Evolutionary conservation across 1,140 invertebrate genomes (phyloP).

Genomic region (Sminthurides bifidus): DNA sequence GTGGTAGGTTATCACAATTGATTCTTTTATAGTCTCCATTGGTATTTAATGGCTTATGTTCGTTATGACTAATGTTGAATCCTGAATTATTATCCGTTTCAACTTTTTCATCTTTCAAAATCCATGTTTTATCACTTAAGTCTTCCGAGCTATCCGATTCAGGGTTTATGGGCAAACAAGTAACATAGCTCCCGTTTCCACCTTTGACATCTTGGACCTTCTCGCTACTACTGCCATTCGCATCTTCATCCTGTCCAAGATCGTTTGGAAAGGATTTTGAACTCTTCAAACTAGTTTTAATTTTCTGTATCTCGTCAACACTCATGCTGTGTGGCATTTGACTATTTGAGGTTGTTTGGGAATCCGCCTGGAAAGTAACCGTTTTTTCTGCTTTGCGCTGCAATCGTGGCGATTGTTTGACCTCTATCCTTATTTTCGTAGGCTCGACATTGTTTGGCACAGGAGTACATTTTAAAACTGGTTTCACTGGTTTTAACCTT

Average conservation of each 20-base stretch:
- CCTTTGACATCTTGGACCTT: constrained; percentile 45
- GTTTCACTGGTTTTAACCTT: constrained; percentile 23
- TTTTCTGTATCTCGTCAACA: constrained; percentile 72
- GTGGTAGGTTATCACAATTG: constrained; percentile 4
- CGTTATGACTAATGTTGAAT: too few species aligned
- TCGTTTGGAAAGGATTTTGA: constrained; percentile 74
- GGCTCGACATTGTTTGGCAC: neutral
- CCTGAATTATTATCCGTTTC: constrained; percentile 33
- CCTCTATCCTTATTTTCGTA: constrained; percentile 31
- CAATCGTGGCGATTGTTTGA: constrained; percentile 31
- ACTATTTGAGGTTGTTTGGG: neutral
- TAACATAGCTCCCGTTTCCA: constrained; percentile 32
- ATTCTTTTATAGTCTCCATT: constrained; percentile 8
- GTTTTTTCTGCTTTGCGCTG: constrained; percentile 31
- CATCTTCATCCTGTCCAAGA: constrained; percentile 47
- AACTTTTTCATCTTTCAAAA: constrained; percentile 35
- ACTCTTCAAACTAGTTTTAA: constrained; percentile 64
- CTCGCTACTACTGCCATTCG: constrained; percentile 60
- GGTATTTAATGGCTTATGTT: too few species aligned
- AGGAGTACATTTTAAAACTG: constrained; percentile 21
- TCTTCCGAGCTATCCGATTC: constrained; percentile 36
- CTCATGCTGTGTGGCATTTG: constrained; percentile 64
- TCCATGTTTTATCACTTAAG: constrained; percentile 36
- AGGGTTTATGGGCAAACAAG: constrained; percentile 34
- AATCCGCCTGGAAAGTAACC: constrained; percentile 29